Conservation (phyloP, 2,797 vertebrate species). For the Clarias laeviceps region DNA sequence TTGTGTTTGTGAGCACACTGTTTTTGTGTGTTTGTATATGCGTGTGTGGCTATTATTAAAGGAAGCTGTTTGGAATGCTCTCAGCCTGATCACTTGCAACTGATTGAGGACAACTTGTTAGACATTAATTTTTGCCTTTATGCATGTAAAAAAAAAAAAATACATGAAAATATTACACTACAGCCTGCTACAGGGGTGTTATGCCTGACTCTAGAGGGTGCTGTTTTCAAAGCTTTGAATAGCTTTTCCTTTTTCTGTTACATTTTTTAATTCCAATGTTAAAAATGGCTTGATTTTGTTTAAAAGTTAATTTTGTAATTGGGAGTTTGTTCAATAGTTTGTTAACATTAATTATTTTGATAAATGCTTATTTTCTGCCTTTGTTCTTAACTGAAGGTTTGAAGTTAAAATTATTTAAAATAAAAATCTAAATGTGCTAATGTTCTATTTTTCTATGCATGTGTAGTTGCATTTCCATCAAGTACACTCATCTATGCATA, state of each 20-base stretch:
- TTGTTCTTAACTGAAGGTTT: not conserved
- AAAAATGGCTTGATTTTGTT: not conserved
- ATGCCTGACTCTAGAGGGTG: conserved; percentile 34
- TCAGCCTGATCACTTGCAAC: not conserved
- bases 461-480: not conserved
- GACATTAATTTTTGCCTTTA: conserved; percentile 1
- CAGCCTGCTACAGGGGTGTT: too few relatives aligned
- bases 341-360: not conserved
- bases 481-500: not conserved
- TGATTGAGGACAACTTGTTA: not conserved
- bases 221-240: conserved; percentile 24
- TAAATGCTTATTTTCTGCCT: not conserved
- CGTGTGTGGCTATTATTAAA: not conserved
- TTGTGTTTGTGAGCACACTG: not conserved
- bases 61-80: not conserved
- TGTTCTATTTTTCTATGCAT: not conserved
- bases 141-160: too few relatives aligned
- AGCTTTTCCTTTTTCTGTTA: too few relatives aligned
- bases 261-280: not conserved
- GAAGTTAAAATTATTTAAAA: not conserved
- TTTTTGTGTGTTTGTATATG: not conserved
- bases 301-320: not conserved
- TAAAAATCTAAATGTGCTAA: not conserved
- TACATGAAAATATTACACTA: not conserved
- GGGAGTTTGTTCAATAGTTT: not conserved